Percentiles rank a stretch among this genome's conserved stretches.
Conservation (phyloP, 2,113 vertebrate genomes). For the Istiophorus platypterus region DNA sequence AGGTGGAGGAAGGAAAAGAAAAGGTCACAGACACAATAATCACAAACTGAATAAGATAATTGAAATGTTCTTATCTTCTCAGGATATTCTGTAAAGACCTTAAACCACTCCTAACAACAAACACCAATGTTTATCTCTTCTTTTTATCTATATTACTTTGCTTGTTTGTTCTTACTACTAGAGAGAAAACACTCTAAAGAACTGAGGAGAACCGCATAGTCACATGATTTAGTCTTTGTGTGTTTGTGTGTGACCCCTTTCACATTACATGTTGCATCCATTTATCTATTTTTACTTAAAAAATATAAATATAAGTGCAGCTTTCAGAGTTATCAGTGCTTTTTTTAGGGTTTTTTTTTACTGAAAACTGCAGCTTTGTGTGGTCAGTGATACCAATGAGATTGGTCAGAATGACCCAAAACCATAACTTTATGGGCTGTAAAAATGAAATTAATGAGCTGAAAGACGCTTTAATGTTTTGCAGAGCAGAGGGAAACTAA, state of each 20-base stretch:
- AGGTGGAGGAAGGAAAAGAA: constrained; percentile 4
- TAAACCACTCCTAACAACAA: background rate
- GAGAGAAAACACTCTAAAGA: no score
- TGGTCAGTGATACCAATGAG: no score
- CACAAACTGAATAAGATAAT: background rate
- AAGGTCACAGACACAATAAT: background rate
- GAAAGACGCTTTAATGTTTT: background rate
- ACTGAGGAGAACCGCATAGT: no score
- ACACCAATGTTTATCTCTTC: background rate
- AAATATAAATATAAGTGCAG: no score
- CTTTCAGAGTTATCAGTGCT: no score
- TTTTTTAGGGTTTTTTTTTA: no score
- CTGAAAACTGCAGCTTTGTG: no score
- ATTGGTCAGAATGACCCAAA: background rate
- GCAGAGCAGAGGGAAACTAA: background rate
- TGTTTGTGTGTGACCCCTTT: no score
- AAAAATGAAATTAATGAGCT: background rate
- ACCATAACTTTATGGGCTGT: background rate
- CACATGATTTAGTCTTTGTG: no score
- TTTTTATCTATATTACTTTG: background rate
- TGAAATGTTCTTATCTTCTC: background rate
- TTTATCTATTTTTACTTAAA: no score
- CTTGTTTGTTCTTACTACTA: background rate
- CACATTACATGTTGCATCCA: no score
- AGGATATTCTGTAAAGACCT: background rate